These are phyloP conservation scores for Cosmia pyralina DNA, from an alignment of 2,888 invertebrate genomes.

Conservation along the genomic window DNA sequence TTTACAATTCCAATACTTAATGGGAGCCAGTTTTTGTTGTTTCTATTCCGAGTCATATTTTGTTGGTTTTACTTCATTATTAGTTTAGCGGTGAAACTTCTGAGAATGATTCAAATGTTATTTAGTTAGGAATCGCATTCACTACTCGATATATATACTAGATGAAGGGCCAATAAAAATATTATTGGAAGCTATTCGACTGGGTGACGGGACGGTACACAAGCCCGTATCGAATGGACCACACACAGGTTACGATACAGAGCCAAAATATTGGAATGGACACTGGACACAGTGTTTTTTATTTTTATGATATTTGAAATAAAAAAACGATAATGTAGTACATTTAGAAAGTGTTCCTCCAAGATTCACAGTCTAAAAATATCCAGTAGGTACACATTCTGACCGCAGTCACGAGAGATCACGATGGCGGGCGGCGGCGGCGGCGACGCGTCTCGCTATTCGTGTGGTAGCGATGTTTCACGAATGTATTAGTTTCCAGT, in stretches of 20 bases:
- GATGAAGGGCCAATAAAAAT: conserved; percentile 51
- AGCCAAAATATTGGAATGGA: conserved; percentile 8
- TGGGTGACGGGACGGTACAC: conserved; percentile 35
- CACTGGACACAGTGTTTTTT: neutral
- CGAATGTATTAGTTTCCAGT: conserved; percentile 50
- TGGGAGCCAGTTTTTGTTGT: conserved; percentile 63
- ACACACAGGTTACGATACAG: conserved; percentile 44
- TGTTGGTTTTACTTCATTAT: conserved; percentile 49
- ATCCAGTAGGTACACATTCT: neutral
- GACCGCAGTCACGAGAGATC: neutral
- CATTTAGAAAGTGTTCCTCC: neutral
- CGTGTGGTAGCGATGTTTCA: conserved; percentile 22
- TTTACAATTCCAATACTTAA: conserved; percentile 68
- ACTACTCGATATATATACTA: too few species aligned
- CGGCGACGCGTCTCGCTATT: neutral
- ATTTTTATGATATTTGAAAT: conserved; percentile 14
- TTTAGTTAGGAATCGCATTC: conserved; percentile 55
- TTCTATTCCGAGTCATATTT: conserved; percentile 55
- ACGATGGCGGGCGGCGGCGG: too few species aligned
- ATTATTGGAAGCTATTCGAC: conserved; percentile 46
- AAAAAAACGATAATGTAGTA: neutral
- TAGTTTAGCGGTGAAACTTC: conserved; percentile 51
- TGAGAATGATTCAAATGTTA: conserved; percentile 57
- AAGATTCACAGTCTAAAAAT: neutral
- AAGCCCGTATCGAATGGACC: conserved; percentile 49